These are phyloP conservation scores for Danio tinwini DNA, from an alignment of 2,797 vertebrate species.

Conservation along the genomic window DNA sequence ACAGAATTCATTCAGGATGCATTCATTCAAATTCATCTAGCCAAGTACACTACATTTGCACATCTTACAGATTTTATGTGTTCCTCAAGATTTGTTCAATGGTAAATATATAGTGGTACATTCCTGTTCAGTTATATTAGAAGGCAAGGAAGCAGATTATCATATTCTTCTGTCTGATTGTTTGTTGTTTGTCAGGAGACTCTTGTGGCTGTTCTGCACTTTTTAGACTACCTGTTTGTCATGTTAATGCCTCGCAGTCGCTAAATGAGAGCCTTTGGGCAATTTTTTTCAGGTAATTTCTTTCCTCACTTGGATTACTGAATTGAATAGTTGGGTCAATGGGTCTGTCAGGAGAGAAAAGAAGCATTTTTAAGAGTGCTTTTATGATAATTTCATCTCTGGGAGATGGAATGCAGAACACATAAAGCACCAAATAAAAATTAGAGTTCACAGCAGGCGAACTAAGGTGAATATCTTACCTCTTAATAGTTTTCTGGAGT, in stretches of 20 bases:
- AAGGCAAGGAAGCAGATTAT: conserved; percentile 8
- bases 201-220: conserved; percentile 5
- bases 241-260: not conserved
- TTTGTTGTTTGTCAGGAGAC: conserved; percentile 19
- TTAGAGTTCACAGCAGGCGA: conserved; percentile 30
- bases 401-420: conserved; percentile 33
- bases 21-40: not conserved
- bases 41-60: conserved; percentile 15
- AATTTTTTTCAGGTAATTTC: not conserved
- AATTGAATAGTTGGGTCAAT: conserved; percentile 24
- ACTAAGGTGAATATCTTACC: conserved; percentile 32
- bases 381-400: conserved; percentile 46
- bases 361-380: conserved; percentile 30
- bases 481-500: conserved; percentile 16
- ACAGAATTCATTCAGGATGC: conserved; percentile 13
- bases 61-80: too few species aligned
- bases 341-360: conserved; percentile 29
- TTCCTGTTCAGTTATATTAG: conserved; percentile 14
- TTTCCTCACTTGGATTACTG: conserved; percentile 1
- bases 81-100: too few species aligned
- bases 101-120: not conserved
- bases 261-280: not conserved
- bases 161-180: conserved; percentile 8
- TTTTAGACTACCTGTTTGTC: conserved; percentile 14
- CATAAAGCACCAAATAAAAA: conserved; percentile 20